Conservation (phyloP, 2,797 vertebrate species). For the Florisuga fusca region DNA sequence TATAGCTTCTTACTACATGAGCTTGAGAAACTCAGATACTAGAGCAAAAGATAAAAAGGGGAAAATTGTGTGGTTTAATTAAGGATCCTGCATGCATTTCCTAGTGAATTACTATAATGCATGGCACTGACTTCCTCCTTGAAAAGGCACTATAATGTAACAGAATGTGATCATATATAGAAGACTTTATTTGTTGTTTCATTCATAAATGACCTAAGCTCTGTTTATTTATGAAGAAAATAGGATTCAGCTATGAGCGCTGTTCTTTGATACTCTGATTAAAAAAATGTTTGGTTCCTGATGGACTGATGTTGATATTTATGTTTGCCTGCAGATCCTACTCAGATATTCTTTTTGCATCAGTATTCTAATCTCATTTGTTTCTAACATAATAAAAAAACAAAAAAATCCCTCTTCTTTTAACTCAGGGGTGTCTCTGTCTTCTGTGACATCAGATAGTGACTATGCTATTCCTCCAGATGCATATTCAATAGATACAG, state of each 20-base stretch:
- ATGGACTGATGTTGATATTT: neutral
- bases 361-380: neutral
- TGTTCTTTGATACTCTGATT: neutral
- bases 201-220: neutral
- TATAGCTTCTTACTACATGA: neutral
- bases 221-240: neutral
- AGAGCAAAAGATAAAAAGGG: neutral
- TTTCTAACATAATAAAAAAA: neutral
- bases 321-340: neutral
- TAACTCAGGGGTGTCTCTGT: slow-evolving; percentile 90
- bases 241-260: neutral
- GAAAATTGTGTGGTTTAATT: neutral
- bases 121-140: neutral
- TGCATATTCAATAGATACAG: slow-evolving; percentile 93
- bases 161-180: neutral
- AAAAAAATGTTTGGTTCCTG: neutral
- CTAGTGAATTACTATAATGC: neutral
- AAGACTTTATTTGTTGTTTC: neutral
- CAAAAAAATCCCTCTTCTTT: neutral
- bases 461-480: slow-evolving; percentile 98
- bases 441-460: slow-evolving; percentile 93
- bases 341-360: neutral
- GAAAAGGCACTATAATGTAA: neutral
- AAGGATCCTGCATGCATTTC: neutral
- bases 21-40: neutral